A percentile compares a stretch with the other conserved stretches of the same genome.
phyloP scores from a whole-genome alignment of 2,888 invertebrate species.

The Helobdella robusta region DNA sequence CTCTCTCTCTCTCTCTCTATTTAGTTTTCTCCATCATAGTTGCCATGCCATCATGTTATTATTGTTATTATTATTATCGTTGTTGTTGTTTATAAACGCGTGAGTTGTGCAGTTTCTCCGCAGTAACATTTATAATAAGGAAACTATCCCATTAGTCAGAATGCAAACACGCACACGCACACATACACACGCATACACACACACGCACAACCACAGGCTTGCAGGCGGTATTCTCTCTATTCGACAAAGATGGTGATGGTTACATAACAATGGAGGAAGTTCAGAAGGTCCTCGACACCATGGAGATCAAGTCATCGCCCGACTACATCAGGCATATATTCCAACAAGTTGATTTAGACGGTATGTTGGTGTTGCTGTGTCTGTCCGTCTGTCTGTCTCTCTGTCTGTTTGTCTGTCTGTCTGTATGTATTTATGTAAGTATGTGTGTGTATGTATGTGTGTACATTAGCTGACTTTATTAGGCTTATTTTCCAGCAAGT shows the following conservation, averaged over 20 bases:
- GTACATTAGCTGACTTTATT: no score
- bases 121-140: no score
- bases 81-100: background rate
- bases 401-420: no score
- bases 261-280: slow-evolving; percentile 32
- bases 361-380: slow-evolving; percentile 23
- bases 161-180: background rate
- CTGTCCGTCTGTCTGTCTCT: no score
- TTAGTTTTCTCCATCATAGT: background rate
- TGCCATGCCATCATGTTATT: background rate
- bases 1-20: no score
- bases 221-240: slow-evolving; percentile 27
- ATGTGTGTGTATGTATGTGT: no score
- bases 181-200: background rate
- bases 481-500: no score
- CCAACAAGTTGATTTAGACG: slow-evolving; percentile 31
- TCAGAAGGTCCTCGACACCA: slow-evolving; percentile 24
- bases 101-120: background rate
- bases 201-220: slow-evolving; percentile 20
- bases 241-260: slow-evolving; percentile 33
- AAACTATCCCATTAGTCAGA: no score
- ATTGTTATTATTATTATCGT: background rate
- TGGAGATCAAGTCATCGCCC: slow-evolving; percentile 25
- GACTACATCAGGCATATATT: slow-evolving; percentile 28
- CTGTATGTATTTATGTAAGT: no score